phyloP scores from a whole-genome alignment of 1,140 invertebrate species.

The Macrobrachium nipponense region DNA sequence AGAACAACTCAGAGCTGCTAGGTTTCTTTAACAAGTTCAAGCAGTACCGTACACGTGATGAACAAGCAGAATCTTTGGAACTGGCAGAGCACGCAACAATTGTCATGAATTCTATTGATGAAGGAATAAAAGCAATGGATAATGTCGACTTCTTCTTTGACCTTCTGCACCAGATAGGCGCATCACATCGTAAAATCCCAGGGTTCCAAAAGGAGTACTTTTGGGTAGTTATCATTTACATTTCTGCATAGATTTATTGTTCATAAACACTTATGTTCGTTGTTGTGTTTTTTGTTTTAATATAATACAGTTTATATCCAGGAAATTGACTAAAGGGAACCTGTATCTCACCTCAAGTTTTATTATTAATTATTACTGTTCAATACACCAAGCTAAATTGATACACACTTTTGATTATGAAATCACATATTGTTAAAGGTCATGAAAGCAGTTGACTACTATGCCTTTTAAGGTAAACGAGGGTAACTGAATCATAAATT shows the following conservation, averaged over 20 bases:
- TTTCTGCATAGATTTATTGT: neutral
- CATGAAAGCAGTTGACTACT: too few relatives aligned
- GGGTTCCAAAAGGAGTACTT: conserved; percentile 78
- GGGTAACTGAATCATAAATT: too few relatives aligned
- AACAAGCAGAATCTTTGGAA: conserved; percentile 80
- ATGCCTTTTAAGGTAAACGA: too few relatives aligned
- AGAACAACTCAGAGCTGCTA: conserved; percentile 84
- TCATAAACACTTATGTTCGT: neutral
- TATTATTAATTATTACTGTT: too few relatives aligned
- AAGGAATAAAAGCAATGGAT: conserved; percentile 87
- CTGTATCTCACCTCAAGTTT: too few relatives aligned
- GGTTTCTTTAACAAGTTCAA: conserved; percentile 85
- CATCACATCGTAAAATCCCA: conserved; percentile 83
- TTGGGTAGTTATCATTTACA: conserved; percentile 6
- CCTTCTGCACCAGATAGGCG: conserved; percentile 84
- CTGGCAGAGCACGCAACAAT: conserved; percentile 87
- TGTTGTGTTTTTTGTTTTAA: too few relatives aligned
- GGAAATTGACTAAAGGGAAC: neutral
- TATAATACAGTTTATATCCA: neutral
- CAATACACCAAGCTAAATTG: too few relatives aligned
- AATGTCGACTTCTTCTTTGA: conserved; percentile 86
- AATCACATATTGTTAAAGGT: too few relatives aligned
- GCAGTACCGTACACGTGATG: conserved; percentile 81
- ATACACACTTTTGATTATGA: too few relatives aligned
- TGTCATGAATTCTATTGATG: conserved; percentile 85